Evolutionary conservation across 2,888 invertebrate genomes (phyloP).

Genomic region (Tenthredo mesomela): DNA sequence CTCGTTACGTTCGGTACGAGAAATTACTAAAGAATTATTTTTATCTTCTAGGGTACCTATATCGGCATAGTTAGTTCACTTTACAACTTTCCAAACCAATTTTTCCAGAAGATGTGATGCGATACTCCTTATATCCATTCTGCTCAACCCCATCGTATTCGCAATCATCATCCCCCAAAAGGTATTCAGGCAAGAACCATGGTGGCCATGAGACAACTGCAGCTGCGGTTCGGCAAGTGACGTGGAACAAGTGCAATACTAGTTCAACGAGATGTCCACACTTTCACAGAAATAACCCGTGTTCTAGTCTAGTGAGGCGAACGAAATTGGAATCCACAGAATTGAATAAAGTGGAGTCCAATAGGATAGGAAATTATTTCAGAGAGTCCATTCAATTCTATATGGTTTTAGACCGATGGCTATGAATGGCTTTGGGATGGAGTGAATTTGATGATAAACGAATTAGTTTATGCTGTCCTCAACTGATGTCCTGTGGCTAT

Average conservation of each 20-base stretch:
- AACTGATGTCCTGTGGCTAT: too few species aligned
- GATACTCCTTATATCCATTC: not conserved
- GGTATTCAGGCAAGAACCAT: not conserved
- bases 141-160: not conserved
- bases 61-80: not conserved
- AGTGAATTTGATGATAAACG: not conserved
- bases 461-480: not conserved
- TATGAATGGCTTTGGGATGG: not conserved
- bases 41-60: not conserved
- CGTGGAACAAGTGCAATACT: not conserved
- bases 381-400: not conserved
- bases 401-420: not conserved
- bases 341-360: not conserved
- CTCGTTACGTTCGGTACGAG: constrained; percentile 19
- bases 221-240: not conserved
- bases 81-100: not conserved
- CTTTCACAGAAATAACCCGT: too few species aligned
- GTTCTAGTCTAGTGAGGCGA: too few species aligned
- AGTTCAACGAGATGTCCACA: not conserved
- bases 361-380: not conserved
- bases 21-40: constrained; percentile 27
- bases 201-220: not conserved
- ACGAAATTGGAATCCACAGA: not conserved
- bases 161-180: not conserved
- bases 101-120: not conserved